phyloP scores from a whole-genome alignment of 2,888 invertebrate genomes.

The Drosophila kuntzei region DNA sequence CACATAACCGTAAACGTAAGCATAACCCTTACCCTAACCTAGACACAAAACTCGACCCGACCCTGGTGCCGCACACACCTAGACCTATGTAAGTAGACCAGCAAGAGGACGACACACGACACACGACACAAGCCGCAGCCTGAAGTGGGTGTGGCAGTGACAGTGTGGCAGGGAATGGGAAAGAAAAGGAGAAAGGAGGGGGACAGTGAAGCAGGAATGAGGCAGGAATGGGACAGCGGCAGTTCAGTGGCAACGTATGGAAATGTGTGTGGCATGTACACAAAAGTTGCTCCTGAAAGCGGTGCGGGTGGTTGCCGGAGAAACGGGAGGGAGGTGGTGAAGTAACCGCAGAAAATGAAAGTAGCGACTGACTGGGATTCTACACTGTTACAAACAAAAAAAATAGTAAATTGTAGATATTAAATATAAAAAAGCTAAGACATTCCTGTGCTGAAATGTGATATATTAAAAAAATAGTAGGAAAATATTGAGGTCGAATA shows the following conservation, averaged over 20 bases:
- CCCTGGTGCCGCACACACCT: slow-evolving; percentile 33
- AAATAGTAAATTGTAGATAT: too few relatives aligned
- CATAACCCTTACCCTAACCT: slow-evolving; percentile 46
- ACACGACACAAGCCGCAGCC: slow-evolving; percentile 41
- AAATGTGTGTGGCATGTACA: slow-evolving; percentile 65
- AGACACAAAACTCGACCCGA: slow-evolving; percentile 45
- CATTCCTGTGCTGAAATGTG: too few relatives aligned
- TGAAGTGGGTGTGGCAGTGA: slow-evolving; percentile 29
- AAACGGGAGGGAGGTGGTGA: not conserved
- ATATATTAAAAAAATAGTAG: too few relatives aligned
- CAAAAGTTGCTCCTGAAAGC: slow-evolving; percentile 68
- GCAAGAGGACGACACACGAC: slow-evolving; percentile 53
- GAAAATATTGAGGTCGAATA: too few relatives aligned
- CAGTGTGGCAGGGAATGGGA: not conserved
- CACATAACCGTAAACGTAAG: slow-evolving; percentile 54
- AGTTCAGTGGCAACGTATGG: slow-evolving; percentile 61
- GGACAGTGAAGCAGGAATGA: not conserved
- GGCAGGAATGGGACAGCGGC: slow-evolving; percentile 3
- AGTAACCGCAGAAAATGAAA: slow-evolving; percentile 66
- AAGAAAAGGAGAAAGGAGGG: not conserved
- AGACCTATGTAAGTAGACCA: slow-evolving; percentile 29
- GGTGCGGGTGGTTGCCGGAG: slow-evolving; percentile 15
- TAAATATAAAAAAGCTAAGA: too few relatives aligned
- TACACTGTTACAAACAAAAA: slow-evolving; percentile 23
- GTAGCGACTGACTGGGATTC: slow-evolving; percentile 41